Evolutionary conservation across 2,888 invertebrate genomes (phyloP).

Genomic region (Lasioglossum calceatum): DNA sequence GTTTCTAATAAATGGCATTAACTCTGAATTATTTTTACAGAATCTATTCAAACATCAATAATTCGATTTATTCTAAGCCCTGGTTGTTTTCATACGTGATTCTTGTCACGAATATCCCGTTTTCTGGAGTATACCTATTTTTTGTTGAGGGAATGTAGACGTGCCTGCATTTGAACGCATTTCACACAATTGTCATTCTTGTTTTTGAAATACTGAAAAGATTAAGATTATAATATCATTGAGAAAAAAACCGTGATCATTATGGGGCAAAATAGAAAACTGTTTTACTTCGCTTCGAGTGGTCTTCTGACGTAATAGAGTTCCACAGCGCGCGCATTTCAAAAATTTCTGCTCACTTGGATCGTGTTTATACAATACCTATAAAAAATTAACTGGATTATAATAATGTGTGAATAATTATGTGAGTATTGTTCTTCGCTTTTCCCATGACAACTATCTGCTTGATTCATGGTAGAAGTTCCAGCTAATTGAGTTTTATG

Average conservation of each 20-base stretch:
- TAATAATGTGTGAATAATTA: background rate
- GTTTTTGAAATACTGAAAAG: conserved; percentile 33
- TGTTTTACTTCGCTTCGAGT: background rate
- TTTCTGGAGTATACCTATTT: background rate
- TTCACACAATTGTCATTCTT: conserved; percentile 36
- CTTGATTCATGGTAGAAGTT: background rate
- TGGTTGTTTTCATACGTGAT: background rate
- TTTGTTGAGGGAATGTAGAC: background rate
- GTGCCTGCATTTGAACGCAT: conserved; percentile 25
- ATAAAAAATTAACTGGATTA: background rate
- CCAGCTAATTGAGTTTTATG: background rate
- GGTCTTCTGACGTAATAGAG: conserved; percentile 8
- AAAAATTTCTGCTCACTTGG: conserved; percentile 10
- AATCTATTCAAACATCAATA: background rate
- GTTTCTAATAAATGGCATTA: background rate
- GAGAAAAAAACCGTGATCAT: background rate
- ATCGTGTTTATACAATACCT: conserved; percentile 18
- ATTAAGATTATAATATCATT: background rate
- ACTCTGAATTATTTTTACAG: background rate
- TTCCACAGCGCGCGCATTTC: conserved; percentile 29
- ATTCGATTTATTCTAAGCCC: background rate
- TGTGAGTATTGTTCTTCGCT: background rate
- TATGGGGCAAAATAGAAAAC: background rate
- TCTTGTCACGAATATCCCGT: background rate
- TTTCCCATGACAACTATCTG: no score